Percentiles rank a stretch among this genome's conserved stretches.
Evolutionary conservation across 2,113 vertebrate species (phyloP).

Genomic region (Meles meles): DNA sequence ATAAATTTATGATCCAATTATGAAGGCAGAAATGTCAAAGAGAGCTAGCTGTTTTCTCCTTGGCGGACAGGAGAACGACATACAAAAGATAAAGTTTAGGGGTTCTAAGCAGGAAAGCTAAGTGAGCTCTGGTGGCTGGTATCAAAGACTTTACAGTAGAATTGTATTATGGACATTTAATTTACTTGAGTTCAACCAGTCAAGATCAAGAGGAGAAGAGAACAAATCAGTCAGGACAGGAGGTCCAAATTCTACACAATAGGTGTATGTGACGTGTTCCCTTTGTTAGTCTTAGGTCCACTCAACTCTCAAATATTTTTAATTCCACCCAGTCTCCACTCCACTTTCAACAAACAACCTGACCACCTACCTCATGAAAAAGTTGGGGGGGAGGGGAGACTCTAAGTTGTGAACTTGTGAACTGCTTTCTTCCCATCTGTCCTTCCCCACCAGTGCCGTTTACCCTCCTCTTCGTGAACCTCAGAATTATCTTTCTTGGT

Average conservation of each 20-base stretch:
- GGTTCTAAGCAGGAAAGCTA: neutral
- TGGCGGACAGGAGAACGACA: neutral
- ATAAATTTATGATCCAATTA: slow-evolving; percentile 4
- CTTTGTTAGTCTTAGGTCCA: neutral
- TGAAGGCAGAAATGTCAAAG: neutral
- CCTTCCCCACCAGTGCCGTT: neutral
- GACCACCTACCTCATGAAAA: neutral
- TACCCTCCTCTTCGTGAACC: neutral
- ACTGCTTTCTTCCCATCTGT: neutral
- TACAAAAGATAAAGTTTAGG: neutral
- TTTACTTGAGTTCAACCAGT: neutral
- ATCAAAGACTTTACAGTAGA: neutral
- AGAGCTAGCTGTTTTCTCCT: neutral
- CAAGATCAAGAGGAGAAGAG: neutral
- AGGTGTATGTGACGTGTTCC: neutral
- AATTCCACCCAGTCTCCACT: neutral
- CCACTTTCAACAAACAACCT: neutral
- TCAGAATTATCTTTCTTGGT: neutral
- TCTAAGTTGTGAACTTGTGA: neutral
- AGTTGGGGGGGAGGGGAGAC: neutral
- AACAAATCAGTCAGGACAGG: neutral
- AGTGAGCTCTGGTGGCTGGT: neutral
- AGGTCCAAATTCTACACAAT: neutral
- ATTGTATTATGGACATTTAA: neutral
- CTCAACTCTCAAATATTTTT: neutral